phyloP scores from a whole-genome alignment of 2,113 vertebrate genomes.

The Synchiropus splendidus region DNA sequence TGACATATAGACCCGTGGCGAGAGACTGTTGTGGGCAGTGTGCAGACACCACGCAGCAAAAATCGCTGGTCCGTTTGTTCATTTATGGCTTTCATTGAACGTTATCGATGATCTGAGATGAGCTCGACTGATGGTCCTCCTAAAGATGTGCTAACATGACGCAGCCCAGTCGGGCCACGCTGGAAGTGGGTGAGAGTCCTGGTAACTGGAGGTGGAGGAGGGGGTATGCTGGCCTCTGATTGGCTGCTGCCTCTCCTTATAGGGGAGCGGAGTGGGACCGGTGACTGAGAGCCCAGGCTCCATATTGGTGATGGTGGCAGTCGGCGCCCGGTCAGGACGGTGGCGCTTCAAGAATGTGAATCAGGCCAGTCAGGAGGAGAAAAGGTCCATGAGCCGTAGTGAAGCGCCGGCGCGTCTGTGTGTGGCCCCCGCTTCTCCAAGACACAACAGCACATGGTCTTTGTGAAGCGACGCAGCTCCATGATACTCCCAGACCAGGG shows the following conservation, averaged over 20 bases:
- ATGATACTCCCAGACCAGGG: too few species aligned
- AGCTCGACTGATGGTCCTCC: background rate
- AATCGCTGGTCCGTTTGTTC: too few species aligned
- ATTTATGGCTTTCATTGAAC: too few species aligned
- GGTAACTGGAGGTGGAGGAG: constrained; percentile 27
- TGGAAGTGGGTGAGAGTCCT: constrained; percentile 16
- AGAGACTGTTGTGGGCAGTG: too few species aligned
- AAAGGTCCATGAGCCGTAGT: too few species aligned
- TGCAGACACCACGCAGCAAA: too few species aligned
- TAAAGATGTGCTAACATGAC: constrained; percentile 41
- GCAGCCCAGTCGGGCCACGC: constrained; percentile 16
- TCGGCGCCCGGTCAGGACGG: constrained; percentile 21
- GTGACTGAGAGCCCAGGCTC: constrained; percentile 48
- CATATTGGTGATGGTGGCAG: constrained; percentile 54
- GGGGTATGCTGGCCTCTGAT: constrained; percentile 48
- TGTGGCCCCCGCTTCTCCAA: too few species aligned
- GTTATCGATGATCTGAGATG: too few species aligned
- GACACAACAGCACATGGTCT: too few species aligned
- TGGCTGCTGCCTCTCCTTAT: constrained; percentile 71
- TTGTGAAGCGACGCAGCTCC: too few species aligned
- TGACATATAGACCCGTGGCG: too few species aligned
- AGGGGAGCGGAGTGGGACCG: constrained; percentile 65
- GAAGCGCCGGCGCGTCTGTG: too few species aligned
- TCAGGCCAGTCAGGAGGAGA: constrained; percentile 7
- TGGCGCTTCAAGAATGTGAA: constrained; percentile 35